Base-by-base conservation (phyloP, 2,888 invertebrate species). In the Xylota sylvarum region DNA sequence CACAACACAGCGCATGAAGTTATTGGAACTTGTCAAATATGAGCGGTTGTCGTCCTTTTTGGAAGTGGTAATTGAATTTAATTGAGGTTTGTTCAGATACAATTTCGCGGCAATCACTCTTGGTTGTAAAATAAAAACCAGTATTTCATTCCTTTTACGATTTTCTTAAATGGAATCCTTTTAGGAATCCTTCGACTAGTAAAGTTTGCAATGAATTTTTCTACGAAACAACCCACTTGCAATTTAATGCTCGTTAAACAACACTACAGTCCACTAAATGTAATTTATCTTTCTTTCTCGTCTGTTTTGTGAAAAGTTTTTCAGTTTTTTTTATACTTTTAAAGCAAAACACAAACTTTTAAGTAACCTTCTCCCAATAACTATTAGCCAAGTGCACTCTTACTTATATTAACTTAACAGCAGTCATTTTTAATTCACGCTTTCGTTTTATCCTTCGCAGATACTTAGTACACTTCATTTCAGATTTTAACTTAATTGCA, bases 221-320 rank as follows among this genome's bases (percentile, higher is more conserved):
- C 6, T 23, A 23, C 14, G 58, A 35, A 17, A 30, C n/a, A 60
- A 62, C 23, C 62, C 46, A 52, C 73, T 74, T 32, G 64, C 64
- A 55, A 64, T 64, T 52, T 74, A 64, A 74, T 55, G 74, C 74
- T 74, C 64, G 55, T 74, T 74, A 64, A 74, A 64, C 74, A 74
- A 23, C 52, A 74, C 74, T 74, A 55, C 32, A 52, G 19, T 74
- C 52, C 40, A 55, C 74, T 64, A 74, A 74, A 55, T 46, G 74
- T 64, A 74, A 74, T 74, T 74, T 74, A 74, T 74, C 74, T 55
- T 55, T 23, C n/a, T 30, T 7, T 10, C 52, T 23, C 52, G 43
- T 52, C n/a, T 37, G 10, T 62, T 30, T 55, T 14, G 14, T 19
- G 60, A 60, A 27, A 52, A 32, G 19, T 73, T 52, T 10, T 40